Evolutionary conservation across 2,888 invertebrate species (phyloP).

Genomic region (Pammene aurita): DNA sequence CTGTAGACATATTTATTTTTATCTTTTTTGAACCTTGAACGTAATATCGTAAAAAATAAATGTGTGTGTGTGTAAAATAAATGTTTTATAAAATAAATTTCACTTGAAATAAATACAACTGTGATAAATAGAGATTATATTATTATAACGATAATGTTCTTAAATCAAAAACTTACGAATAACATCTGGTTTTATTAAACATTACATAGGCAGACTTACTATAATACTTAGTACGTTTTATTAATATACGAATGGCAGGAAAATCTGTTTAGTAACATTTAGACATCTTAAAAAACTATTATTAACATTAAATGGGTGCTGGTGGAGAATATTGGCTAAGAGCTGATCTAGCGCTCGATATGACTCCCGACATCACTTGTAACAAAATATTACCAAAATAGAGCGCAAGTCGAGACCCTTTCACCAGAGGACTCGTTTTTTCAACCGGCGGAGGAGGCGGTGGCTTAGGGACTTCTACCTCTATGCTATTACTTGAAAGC

Average conservation of each 20-base stretch:
- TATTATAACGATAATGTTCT: not conserved
- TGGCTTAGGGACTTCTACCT: conserved; percentile 20
- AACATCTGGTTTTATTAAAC: conserved; percentile 9
- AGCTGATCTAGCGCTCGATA: conserved; percentile 56
- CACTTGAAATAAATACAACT: no score
- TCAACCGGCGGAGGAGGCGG: conserved; percentile 2
- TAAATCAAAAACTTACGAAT: not conserved
- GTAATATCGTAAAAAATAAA: no score
- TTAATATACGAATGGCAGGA: no score
- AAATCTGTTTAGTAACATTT: no score
- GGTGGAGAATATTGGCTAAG: conserved; percentile 57
- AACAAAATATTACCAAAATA: conserved; percentile 68
- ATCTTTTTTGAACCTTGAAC: no score
- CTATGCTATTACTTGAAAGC: conserved; percentile 36
- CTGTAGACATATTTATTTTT: no score
- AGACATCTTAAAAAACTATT: no score
- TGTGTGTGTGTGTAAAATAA: no score
- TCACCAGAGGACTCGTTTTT: conserved; percentile 47
- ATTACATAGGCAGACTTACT: not conserved
- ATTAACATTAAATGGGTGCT: conserved; percentile 43
- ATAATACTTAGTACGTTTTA: no score
- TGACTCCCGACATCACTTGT: conserved; percentile 63
- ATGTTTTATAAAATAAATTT: no score
- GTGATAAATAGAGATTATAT: not conserved
- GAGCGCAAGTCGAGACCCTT: conserved; percentile 60